Base-by-base conservation (phyloP, 2,113 vertebrate genomes). In the Pterophyllum scalare region DNA sequence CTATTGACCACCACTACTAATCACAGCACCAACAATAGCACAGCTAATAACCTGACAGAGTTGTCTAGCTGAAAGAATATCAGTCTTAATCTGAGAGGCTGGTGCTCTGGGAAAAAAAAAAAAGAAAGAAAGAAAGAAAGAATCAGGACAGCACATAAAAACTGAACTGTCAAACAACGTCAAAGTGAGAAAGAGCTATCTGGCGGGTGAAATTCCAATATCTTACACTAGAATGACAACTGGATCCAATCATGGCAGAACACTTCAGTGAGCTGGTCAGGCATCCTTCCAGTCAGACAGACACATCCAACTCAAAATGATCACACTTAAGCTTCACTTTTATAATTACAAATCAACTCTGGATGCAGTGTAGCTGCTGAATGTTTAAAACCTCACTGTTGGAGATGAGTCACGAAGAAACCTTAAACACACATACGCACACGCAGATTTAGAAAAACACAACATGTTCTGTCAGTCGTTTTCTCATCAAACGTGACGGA, bases 121-220 rank as follows among this genome's bases (percentile, higher is more conserved):
- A 28, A 7, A 28, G 26, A 28, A 28, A 28, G 12, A 84, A 56
- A 67, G 54, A 24, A 59, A 67, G 67, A 33, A 72, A 26, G 28
- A 82, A 75, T 61, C 77, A 62, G 70, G 67, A 77, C 64, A 83
- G 88, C 79, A 81, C 86, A 83, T 83, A 60, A 88, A 87, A 84
- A 85, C 80, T 87, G 89, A 93, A 88, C 89, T 90, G 89, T 92
- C 90, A 92, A 86, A 88, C 77, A 40, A 79, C 20, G 81, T 90
- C 90, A 90, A 84, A 81, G 80, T 87, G 83, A 91, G 83, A 92
- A 88, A 87, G 91, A 84, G 87, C 88, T 86, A 91, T 92, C 88
- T 91, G 87, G 86, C 85, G 80, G 79, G 90, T 6, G 70, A 90
- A 86, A 88, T 86, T 88, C 87, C 88, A 90, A 88, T 92, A 90